Conservation (phyloP, 2,888 invertebrate species). For the Dicyrtomina minuta region DNA sequence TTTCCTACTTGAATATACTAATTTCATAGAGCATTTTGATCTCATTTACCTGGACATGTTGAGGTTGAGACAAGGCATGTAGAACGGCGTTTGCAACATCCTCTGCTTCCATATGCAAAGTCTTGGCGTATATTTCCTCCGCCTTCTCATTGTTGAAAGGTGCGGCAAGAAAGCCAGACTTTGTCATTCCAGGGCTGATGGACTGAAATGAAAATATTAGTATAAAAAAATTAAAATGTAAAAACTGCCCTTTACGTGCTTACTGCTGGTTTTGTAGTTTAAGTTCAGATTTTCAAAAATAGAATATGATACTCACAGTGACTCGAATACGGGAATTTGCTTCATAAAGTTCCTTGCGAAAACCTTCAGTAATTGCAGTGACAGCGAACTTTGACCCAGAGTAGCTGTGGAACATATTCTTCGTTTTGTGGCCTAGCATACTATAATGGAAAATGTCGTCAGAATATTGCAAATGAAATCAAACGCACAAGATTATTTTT, state of each 20-base stretch:
- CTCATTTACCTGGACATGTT: slow-evolving; percentile 62
- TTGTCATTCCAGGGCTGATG: slow-evolving; percentile 49
- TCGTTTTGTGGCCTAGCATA: slow-evolving; percentile 56
- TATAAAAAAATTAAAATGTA: neutral
- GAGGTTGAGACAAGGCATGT: slow-evolving; percentile 65
- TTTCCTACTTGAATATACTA: too few species aligned
- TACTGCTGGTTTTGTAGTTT: too few species aligned
- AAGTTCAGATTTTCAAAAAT: neutral
- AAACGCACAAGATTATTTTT: neutral
- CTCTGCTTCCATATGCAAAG: slow-evolving; percentile 60
- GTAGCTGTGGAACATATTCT: slow-evolving; percentile 58
- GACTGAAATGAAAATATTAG: slow-evolving; percentile 22
- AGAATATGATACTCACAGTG: slow-evolving; percentile 39
- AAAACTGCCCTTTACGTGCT: too few species aligned
- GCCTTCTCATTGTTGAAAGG: slow-evolving; percentile 53
- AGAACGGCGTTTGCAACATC: slow-evolving; percentile 67
- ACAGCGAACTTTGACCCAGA: slow-evolving; percentile 63
- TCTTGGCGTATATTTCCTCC: slow-evolving; percentile 55
- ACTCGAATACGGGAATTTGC: slow-evolving; percentile 58
- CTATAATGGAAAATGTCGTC: slow-evolving; percentile 44
- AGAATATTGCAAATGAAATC: neutral
- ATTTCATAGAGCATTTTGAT: too few species aligned
- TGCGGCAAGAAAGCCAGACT: slow-evolving; percentile 42
- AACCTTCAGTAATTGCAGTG: slow-evolving; percentile 60
- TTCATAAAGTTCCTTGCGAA: slow-evolving; percentile 61